Evolutionary conservation across 2,888 invertebrate genomes (phyloP).

Genomic region (Elaeidobius kamerunicus): DNA sequence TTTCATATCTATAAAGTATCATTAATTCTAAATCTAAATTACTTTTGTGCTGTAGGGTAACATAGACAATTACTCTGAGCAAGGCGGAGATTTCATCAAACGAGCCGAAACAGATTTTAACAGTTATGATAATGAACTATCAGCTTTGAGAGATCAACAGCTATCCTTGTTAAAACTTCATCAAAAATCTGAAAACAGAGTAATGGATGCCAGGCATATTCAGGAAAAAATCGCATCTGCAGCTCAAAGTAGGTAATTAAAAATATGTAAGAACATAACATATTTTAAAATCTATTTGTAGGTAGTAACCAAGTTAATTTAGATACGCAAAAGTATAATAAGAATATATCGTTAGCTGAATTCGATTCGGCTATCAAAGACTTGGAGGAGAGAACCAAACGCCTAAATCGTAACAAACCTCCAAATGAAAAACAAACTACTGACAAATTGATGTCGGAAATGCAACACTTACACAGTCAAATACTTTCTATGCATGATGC

Average conservation of each 20-base stretch:
- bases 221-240: conserved; percentile 42
- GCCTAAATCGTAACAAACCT: conserved; percentile 34
- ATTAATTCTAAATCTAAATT: too few species aligned
- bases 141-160: conserved; percentile 43
- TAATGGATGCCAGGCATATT: conserved; percentile 44
- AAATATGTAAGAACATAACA: not conserved
- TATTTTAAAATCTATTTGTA: conserved; percentile 8
- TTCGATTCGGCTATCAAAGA: conserved; percentile 43
- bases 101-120: conserved; percentile 22
- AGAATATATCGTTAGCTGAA: conserved; percentile 31
- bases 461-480: conserved; percentile 41
- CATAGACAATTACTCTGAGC: conserved; percentile 37
- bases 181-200: conserved; percentile 47
- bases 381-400: conserved; percentile 43
- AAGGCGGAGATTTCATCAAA: conserved; percentile 28
- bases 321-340: conserved; percentile 19
- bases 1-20: too few species aligned
- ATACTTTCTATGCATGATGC: conserved; percentile 39
- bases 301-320: conserved; percentile 31
- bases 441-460: conserved; percentile 35
- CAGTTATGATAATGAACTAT: conserved; percentile 27
- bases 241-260: conserved; percentile 14
- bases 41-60: too few species aligned
- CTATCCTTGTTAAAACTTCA: conserved; percentile 43
- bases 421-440: conserved; percentile 13